Evolutionary conservation across 2,888 invertebrate genomes (phyloP), one percentile per base, ranked within the genome.

Genomic region (Zygogramma bicolorata): DNA sequence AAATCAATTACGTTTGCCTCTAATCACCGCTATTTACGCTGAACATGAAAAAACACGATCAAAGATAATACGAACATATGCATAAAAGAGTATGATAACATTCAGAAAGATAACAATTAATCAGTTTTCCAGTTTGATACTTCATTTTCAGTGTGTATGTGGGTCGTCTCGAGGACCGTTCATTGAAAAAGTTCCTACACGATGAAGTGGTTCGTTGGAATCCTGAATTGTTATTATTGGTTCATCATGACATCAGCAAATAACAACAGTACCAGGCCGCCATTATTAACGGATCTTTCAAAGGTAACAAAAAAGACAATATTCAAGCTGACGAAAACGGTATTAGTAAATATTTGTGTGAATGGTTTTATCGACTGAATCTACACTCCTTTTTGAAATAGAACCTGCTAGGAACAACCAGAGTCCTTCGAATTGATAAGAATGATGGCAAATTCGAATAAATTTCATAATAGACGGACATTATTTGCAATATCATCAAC

Each of bases 91-190:
- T 1, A 10, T 25, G 53, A 53, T 53, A 53, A 53, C 53, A 25
- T 53, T 53, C 53, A 53, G 13, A 22, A 25, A 53, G 53, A 53
- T 53, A 53, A 53, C 53, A 53, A 53, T 20, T 46, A 20, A 53
- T 53, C 53, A 53, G 25, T n/a, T 53, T 53, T 53, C 6, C n/a
- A 53, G 25, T 3, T 5, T 25, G 25, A n/a, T 7, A 53, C 25
- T 53, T 53, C n/a, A 53, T 25, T 25, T 25, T 25, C 53, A 53
- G 53, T 25, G n/a, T 53, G 53, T 53, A 15, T 7, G 53, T 5
- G 27, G 53, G 25, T 10, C 5, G 49, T 22, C 27, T 53, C 25
- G 53, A n/a, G 22, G n/a, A 13, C 27, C 25, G 27, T 25, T 13
- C n/a, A n/a, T 53, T 27, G 3, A 46, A n/a, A 53, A 53, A 53